phyloP scores from a whole-genome alignment of 2,888 invertebrate species.

The Athripsodes cinereus region DNA sequence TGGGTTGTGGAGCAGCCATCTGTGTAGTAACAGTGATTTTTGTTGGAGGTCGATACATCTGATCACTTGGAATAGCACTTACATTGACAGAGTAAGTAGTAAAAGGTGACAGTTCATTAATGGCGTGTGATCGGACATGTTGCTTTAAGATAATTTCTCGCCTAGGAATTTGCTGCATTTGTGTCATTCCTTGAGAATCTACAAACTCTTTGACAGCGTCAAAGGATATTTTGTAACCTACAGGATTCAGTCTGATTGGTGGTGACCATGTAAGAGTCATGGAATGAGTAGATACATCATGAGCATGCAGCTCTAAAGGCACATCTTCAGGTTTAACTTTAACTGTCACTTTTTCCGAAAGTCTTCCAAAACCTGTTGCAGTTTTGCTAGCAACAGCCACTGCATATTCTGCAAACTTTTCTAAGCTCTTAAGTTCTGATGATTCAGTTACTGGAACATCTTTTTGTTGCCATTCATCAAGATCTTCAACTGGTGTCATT shows the following conservation, averaged over 20 bases:
- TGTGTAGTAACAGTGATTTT: slow-evolving; percentile 92
- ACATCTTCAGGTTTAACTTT: slow-evolving; percentile 92
- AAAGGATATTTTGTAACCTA: slow-evolving; percentile 84
- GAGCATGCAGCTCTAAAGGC: slow-evolving; percentile 79
- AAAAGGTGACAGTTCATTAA: slow-evolving; percentile 86
- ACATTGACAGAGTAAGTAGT: slow-evolving; percentile 93
- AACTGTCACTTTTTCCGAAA: slow-evolving; percentile 85
- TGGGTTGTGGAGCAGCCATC: slow-evolving; percentile 93
- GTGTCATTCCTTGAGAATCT: slow-evolving; percentile 88
- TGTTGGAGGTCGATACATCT: slow-evolving; percentile 80
- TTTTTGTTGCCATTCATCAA: slow-evolving; percentile 88
- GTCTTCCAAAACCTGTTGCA: slow-evolving; percentile 71
- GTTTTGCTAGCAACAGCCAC: slow-evolving; percentile 84
- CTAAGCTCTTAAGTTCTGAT: slow-evolving; percentile 81
- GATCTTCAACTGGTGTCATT: slow-evolving; percentile 87
- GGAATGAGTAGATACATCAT: slow-evolving; percentile 88
- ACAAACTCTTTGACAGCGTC: slow-evolving; percentile 92
- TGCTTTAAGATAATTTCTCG: slow-evolving; percentile 68
- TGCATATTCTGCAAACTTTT: slow-evolving; percentile 86
- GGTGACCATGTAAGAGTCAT: slow-evolving; percentile 90
- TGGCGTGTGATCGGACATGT: slow-evolving; percentile 64
- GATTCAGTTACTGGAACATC: slow-evolving; percentile 81
- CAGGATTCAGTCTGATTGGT: slow-evolving; percentile 82
- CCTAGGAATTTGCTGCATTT: slow-evolving; percentile 73
- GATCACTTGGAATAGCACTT: slow-evolving; percentile 80